These are phyloP conservation scores for Chrysaora quinquecirrha DNA, from an alignment of 30 jellyfish, hydroid and myxozoan species.

Conservation along the genomic window DNA sequence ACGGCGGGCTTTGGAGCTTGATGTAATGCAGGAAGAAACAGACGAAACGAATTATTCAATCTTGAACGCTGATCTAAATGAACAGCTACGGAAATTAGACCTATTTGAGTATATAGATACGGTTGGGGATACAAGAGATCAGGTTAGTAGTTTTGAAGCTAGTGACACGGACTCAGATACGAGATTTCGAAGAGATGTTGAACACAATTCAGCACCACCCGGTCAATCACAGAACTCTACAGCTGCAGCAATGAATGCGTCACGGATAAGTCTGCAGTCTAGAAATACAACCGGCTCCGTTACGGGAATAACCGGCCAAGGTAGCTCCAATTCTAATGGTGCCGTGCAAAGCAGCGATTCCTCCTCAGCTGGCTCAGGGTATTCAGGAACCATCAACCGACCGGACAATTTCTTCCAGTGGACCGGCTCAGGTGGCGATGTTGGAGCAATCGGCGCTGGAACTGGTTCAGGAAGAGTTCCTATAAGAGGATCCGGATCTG, in stretches of 20 bases:
- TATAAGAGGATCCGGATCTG: slow-evolving; percentile 45
- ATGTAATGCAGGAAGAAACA: neutral
- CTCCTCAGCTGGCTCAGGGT: neutral
- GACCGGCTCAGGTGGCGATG: neutral
- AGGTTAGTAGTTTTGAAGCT: neutral
- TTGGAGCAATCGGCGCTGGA: slow-evolving; percentile 15
- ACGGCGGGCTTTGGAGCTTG: neutral
- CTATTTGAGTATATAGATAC: neutral
- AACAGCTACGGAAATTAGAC: neutral
- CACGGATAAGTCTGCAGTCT: neutral
- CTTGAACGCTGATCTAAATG: neutral
- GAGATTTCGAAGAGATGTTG: neutral
- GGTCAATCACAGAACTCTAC: neutral
- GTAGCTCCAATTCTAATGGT: neutral
- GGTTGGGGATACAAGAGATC: neutral
- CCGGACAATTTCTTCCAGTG: neutral
- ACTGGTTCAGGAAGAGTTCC: slow-evolving; percentile 50
- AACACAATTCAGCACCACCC: neutral
- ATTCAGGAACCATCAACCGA: too few relatives aligned
- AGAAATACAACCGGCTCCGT: neutral
- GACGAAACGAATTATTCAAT: neutral
- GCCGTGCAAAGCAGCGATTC: neutral
- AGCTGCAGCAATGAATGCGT: neutral
- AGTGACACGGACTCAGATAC: neutral
- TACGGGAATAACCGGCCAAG: neutral